phyloP scores from a whole-genome alignment of 2,113 vertebrate genomes.

The Leucopsar rothschildi region DNA sequence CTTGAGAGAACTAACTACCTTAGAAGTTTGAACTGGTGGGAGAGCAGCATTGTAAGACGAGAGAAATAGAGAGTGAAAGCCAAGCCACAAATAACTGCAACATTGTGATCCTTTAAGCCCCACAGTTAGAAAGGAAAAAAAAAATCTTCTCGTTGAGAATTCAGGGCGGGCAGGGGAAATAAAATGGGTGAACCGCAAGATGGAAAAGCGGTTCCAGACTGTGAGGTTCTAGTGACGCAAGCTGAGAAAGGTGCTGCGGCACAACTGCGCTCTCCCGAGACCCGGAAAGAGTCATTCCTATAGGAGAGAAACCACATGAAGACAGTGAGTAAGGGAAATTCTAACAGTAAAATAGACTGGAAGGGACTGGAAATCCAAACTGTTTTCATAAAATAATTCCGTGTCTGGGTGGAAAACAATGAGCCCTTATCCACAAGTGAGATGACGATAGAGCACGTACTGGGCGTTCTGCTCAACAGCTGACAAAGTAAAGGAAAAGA shows the following conservation, averaged over 20 bases:
- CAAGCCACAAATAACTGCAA: constrained; percentile 63
- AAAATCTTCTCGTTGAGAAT: constrained; percentile 6
- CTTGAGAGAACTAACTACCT: constrained; percentile 1
- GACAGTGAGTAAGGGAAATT: constrained; percentile 50
- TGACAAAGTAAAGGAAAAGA: not conserved
- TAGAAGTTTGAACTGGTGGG: constrained; percentile 37
- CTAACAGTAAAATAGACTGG: not conserved
- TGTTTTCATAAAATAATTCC: not conserved
- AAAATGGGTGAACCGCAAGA: constrained; percentile 56
- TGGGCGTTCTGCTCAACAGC: not conserved
- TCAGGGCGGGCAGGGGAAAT: not conserved
- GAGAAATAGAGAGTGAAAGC: constrained; percentile 29
- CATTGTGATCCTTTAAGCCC: constrained; percentile 45
- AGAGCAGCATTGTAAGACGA: constrained; percentile 10
- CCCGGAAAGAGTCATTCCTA: not conserved
- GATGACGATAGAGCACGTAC: not conserved
- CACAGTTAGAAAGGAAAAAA: constrained; percentile 28
- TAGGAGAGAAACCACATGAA: constrained; percentile 58
- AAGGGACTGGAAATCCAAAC: constrained; percentile 2
- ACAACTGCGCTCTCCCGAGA: not conserved
- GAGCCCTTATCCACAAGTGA: not conserved
- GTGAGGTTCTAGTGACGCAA: constrained; percentile 38
- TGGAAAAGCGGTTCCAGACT: constrained; percentile 29
- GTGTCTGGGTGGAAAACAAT: constrained; percentile 19
- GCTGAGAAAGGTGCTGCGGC: constrained; percentile 44